Percentiles rank a stretch among this genome's conserved stretches.
Evolutionary conservation across 2,113 vertebrate species (phyloP).

Genomic region (Tyto alba): DNA sequence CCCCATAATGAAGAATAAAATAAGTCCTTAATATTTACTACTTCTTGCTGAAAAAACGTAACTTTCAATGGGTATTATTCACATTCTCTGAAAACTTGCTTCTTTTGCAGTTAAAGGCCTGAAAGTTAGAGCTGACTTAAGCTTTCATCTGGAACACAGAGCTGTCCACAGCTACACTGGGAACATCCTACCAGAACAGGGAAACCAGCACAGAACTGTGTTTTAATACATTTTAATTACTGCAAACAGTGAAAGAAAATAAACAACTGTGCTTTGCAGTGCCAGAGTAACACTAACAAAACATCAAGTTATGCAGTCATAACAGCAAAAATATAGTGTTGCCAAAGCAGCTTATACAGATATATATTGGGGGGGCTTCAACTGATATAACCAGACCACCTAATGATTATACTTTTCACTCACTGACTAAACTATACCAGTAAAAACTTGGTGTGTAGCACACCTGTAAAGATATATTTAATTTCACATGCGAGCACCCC

Average conservation of each 20-base stretch:
- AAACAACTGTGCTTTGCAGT: neutral
- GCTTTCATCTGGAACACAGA: neutral
- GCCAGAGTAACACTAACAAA: neutral
- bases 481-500: neutral
- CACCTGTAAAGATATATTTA: neutral
- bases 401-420: neutral
- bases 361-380: neutral
- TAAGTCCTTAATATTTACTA: neutral
- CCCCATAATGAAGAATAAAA: neutral
- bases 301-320: fast-evolving
- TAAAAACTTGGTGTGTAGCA: neutral
- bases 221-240: neutral
- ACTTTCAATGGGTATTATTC: neutral
- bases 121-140: neutral
- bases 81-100: neutral
- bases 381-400: neutral
- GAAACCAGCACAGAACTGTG: neutral
- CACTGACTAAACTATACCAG: neutral
- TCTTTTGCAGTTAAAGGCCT: neutral
- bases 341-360: neutral
- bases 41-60: neutral
- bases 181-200: neutral
- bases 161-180: neutral
- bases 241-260: neutral
- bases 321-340: neutral